These are phyloP conservation scores for Chloroclystis v-ata DNA, from an alignment of 2,888 invertebrate genomes.

Conservation along the genomic window DNA sequence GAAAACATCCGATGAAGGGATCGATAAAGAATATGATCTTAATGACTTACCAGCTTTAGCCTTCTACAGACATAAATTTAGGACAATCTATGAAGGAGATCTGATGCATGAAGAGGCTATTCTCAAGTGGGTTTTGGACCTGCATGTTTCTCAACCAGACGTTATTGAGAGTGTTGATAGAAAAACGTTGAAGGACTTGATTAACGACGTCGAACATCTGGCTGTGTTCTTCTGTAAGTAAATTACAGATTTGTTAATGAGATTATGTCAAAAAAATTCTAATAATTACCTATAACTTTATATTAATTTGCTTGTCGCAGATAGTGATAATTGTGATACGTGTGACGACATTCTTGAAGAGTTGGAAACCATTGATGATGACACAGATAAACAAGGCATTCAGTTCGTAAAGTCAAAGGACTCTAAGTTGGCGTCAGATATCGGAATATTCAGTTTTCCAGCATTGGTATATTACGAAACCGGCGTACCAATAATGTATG, in stretches of 20 bases:
- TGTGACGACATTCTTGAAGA: slow-evolving; percentile 91
- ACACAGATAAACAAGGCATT: slow-evolving; percentile 94
- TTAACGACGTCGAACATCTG: slow-evolving; percentile 93
- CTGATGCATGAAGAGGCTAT: slow-evolving; percentile 94
- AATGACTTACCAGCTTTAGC: slow-evolving; percentile 88
- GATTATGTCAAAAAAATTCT: no score
- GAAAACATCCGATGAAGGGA: slow-evolving; percentile 92
- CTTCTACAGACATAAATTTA: slow-evolving; percentile 92
- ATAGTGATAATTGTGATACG: slow-evolving; percentile 90
- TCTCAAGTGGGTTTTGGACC: slow-evolving; percentile 91
- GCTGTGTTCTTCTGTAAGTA: slow-evolving; percentile 94
- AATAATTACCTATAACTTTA: no score
- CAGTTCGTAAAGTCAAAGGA: slow-evolving; percentile 96
- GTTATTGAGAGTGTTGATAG: slow-evolving; percentile 94
- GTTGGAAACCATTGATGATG: slow-evolving; percentile 94
- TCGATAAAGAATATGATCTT: slow-evolving; percentile 92
- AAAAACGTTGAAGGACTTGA: slow-evolving; percentile 91
- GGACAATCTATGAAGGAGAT: slow-evolving; percentile 92
- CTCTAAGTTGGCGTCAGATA: slow-evolving; percentile 91
- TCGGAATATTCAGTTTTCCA: slow-evolving; percentile 94
- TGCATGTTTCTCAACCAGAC: slow-evolving; percentile 90
- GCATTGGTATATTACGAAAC: slow-evolving; percentile 95
- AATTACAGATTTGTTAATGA: neutral
- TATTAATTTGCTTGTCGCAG: slow-evolving; percentile 67
- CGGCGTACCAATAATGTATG: slow-evolving; percentile 95